Evolutionary conservation across 1,140 invertebrate species (phyloP).

Genomic region (Panulirus ornatus): DNA sequence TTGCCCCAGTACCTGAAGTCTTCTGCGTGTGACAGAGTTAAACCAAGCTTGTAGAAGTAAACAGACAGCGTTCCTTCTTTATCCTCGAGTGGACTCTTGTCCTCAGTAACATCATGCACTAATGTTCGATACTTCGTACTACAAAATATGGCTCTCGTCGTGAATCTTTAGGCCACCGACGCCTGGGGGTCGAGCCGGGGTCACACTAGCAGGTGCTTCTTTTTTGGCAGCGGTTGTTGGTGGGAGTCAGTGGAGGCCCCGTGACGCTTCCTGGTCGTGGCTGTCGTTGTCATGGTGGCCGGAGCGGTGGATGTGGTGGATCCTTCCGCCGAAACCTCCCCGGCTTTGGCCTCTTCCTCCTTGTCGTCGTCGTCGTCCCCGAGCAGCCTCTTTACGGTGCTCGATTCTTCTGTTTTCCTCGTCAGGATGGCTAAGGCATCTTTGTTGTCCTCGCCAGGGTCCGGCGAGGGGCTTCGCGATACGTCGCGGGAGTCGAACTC

Average conservation of each 20-base stretch:
- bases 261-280: conserved; percentile 47
- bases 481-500: conserved; percentile 26
- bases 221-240: conserved; percentile 56
- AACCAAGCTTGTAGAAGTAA: background rate
- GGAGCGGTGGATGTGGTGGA: background rate
- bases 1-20: background rate
- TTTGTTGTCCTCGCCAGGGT: conserved; percentile 49
- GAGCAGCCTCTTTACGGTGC: conserved; percentile 55
- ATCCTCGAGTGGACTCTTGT: background rate
- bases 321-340: background rate
- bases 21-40: background rate
- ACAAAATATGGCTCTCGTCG: background rate
- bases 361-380: conserved; percentile 47
- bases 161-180: background rate
- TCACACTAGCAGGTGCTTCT: conserved; percentile 67
- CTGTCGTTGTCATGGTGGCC: background rate
- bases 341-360: conserved; percentile 44
- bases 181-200: conserved; percentile 21
- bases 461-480: conserved; percentile 53
- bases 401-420: conserved; percentile 34
- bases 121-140: background rate
- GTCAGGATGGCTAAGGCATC: conserved; percentile 46
- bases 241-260: conserved; percentile 30
- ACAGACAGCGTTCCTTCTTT: background rate
- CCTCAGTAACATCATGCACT: background rate